Base-by-base conservation (phyloP, 2,113 vertebrate genomes). In the Andinoacara biseriatus region DNA sequence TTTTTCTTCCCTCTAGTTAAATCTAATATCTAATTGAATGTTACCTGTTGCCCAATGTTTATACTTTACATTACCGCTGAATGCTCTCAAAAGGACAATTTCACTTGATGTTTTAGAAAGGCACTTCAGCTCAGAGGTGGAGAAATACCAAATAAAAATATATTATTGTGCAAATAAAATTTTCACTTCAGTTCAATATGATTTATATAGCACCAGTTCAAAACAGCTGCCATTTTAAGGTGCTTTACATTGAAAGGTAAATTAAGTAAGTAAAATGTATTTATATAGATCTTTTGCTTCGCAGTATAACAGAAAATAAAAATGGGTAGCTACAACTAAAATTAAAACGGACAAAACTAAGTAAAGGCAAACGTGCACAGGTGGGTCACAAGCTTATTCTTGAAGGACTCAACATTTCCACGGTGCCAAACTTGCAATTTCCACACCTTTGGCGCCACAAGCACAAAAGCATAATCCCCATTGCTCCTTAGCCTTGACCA, bases 1-100 rank as follows among this genome's bases (percentile, higher is more conserved):
- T 76, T 63, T 63, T 18, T 81, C 69, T 59, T 46, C 10, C 61
- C 52, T 65, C 38, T 46, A 29, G 7, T 43, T 76, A 74, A 76
- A 60, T 46, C 8, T 20, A 40, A 60, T 33, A 24, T 6, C 54
- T 76, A 49, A 60, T 33, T 33, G 61, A 49, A 69, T 62, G 35
- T 40, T 59, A 9, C 2, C 35, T 24, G n/a, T 26, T 49, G 9
- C 9, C 18, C 15, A 77, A n/a, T 72, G 40, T 49, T 75, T 49
- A 65, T 26, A 69, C 7, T 56, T 67, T 15, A 54, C 15, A 56
- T 9, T 54, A 54, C 18, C 29, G 49, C 65, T 65, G 20, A 78
- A 38, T 26, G n/a, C 13, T 76, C 14, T 24, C 7, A 10, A 52
- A 58, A 82, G 22, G 26, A 46, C 63, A 5, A n/a, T 84, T 62